phyloP scores from a whole-genome alignment of 92 coral and sea anemone species.

The Montipora capitata region DNA sequence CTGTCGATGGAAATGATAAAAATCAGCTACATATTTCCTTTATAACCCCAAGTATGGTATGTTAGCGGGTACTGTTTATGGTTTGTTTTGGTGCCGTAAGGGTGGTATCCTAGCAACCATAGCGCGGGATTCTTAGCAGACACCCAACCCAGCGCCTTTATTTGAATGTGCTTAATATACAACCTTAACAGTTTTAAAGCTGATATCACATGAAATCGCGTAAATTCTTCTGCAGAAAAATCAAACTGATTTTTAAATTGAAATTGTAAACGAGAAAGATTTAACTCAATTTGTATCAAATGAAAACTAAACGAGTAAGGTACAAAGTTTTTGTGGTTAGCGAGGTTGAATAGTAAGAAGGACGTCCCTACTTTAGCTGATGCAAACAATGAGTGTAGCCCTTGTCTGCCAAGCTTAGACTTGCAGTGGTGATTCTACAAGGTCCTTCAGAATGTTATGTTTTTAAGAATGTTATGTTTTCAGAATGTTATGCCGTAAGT shows the following conservation, averaged over 20 bases:
- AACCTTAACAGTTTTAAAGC: background rate
- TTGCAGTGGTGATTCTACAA: too few species aligned
- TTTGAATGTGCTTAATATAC: slow-evolving; percentile 13
- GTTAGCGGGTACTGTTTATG: background rate
- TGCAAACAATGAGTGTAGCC: too few species aligned
- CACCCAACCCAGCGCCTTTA: slow-evolving; percentile 40
- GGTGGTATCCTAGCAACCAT: slow-evolving; percentile 21
- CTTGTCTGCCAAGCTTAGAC: too few species aligned
- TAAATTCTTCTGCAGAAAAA: slow-evolving; percentile 5
- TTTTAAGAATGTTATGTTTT: too few species aligned
- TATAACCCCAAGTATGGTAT: background rate
- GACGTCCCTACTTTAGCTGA: too few species aligned
- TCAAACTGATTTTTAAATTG: background rate
- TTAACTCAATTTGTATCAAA: too few species aligned
- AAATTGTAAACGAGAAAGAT: background rate
- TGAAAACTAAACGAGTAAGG: too few species aligned
- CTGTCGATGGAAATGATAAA: background rate
- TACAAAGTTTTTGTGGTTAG: too few species aligned
- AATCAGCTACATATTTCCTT: slow-evolving; percentile 1
- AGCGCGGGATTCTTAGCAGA: slow-evolving; percentile 6
- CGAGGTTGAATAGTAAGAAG: too few species aligned
- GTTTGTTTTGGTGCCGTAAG: slow-evolving; percentile 19
- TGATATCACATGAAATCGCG: slow-evolving; percentile 32
- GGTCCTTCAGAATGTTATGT: too few species aligned
- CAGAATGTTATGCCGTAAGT: too few species aligned